Base-by-base conservation (phyloP, 2,888 invertebrate genomes). In the Apoda limacodes region DNA sequence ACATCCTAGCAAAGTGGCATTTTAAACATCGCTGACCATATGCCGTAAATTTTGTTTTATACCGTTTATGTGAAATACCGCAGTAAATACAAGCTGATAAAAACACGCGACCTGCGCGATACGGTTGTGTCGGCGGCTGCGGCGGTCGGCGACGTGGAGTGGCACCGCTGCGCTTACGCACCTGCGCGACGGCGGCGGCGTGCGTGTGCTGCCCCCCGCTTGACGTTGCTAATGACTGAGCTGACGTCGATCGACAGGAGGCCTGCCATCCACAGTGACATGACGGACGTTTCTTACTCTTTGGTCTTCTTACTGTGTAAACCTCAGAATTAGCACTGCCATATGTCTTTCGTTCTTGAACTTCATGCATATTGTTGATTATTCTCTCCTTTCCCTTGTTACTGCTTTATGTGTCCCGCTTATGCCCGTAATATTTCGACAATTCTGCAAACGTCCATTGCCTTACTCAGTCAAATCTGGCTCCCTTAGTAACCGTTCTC, bases 1-100 rank as follows among this genome's bases (percentile, higher is more conserved):
- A n/a, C n/a, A n/a, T n/a, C n/a, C n/a, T n/a, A n/a, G n/a, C n/a
- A n/a, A n/a, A n/a, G n/a, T 23, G 19, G 11, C 42, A 47, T 7
- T 21, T 27, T 1, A 22, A 9, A 25, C 43, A 45, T 9, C 23
- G 32, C 9, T 30, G 5, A 6, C 42, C 43, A 30, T 22, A 45
- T 4, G 43, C 43, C 3, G 46, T 39, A 25, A 40, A 46, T 14
- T 36, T 13, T 15, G 11, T 31, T 25, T 28, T 37, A 4, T 13
- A n/a, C n/a, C 9, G 12, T 43, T 40, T n/a, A n/a, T n/a, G n/a
- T n/a, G n/a, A n/a, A n/a, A n/a, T n/a, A n/a, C n/a, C n/a, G n/a
- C n/a, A n/a, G n/a, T n/a, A n/a, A n/a, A n/a, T n/a, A n/a, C n/a
- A n/a, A n/a, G n/a, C n/a, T n/a, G n/a, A n/a, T n/a, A n/a, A n/a